Conservation (phyloP, 2,797 vertebrate species). For the Microctenopoma steveboyesi region DNA sequence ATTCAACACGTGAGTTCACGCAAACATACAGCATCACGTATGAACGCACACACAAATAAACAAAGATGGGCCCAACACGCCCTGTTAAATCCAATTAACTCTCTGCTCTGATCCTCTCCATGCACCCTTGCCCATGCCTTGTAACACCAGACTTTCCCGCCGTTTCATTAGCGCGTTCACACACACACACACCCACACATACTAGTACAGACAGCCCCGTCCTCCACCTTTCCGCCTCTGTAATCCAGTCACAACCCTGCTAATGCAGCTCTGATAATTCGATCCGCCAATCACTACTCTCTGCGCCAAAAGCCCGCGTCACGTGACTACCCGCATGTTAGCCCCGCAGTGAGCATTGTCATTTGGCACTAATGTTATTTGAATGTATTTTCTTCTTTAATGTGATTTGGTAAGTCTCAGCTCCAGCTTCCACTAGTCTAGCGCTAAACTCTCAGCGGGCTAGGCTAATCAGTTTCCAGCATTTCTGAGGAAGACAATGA, state of each 20-base stretch:
- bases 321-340: slow-evolving; percentile 78
- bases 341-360: slow-evolving; percentile 75
- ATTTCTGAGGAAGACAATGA: slow-evolving; percentile 88
- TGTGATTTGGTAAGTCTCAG: slow-evolving; percentile 81
- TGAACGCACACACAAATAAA: slow-evolving; percentile 59
- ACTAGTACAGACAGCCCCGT: not conserved
- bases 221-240: slow-evolving; percentile 41
- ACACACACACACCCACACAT: slow-evolving; percentile 24
- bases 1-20: slow-evolving; percentile 40
- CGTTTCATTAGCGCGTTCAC: slow-evolving; percentile 78
- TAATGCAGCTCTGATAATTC: slow-evolving; percentile 82
- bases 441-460: slow-evolving; percentile 75
- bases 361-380: slow-evolving; percentile 84
- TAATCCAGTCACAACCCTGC: slow-evolving; percentile 76
- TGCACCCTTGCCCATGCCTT: slow-evolving; percentile 61
- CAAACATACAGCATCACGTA: slow-evolving; percentile 54
- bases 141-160: slow-evolving; percentile 81
- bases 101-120: slow-evolving; percentile 56
- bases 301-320: slow-evolving; percentile 62
- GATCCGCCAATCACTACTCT: slow-evolving; percentile 83
- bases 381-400: slow-evolving; percentile 76
- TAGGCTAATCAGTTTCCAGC: slow-evolving; percentile 86
- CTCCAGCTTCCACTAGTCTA: slow-evolving; percentile 75
- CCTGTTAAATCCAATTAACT: slow-evolving; percentile 74
- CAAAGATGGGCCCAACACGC: slow-evolving; percentile 68